Percentiles rank a stretch among this genome's conserved stretches.
Conservation (phyloP, 2,113 vertebrate species). For the Odontophorus gujanensis region DNA sequence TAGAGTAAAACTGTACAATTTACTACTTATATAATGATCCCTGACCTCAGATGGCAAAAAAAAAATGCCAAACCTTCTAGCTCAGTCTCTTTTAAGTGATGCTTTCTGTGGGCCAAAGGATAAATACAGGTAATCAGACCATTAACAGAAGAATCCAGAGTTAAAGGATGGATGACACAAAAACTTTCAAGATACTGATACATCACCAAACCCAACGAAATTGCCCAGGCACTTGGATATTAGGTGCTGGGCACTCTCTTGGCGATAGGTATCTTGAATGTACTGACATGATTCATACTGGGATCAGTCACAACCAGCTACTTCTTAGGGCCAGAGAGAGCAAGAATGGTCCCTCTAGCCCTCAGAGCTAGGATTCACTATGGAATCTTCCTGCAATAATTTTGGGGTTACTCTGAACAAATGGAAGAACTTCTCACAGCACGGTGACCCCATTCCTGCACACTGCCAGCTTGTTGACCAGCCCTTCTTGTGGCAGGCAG, state of each 20-base stretch:
- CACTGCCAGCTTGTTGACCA: neutral
- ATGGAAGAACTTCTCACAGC: neutral
- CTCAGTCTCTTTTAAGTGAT: neutral
- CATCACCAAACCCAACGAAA: neutral
- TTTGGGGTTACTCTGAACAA: neutral
- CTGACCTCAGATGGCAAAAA: neutral
- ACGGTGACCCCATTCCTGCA: fast-evolving
- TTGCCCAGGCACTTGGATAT: neutral
- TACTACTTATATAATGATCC: neutral
- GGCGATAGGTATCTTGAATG: fast-evolving
- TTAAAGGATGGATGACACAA: too few relatives aligned
- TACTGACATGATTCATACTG: neutral
- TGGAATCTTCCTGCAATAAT: neutral
- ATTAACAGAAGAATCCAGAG: neutral
- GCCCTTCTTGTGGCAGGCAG: neutral
- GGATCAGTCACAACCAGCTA: neutral
- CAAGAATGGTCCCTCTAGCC: neutral
- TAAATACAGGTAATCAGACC: neutral
- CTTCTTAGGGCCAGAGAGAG: neutral
- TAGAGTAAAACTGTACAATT: neutral
- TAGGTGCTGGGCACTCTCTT: neutral
- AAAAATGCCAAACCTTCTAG: fast-evolving
- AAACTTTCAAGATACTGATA: too few relatives aligned
- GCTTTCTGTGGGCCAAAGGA: neutral
- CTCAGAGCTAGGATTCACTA: neutral